phyloP scores from a whole-genome alignment of 1,140 invertebrate species.

The Gonioctena quinquepunctata region DNA sequence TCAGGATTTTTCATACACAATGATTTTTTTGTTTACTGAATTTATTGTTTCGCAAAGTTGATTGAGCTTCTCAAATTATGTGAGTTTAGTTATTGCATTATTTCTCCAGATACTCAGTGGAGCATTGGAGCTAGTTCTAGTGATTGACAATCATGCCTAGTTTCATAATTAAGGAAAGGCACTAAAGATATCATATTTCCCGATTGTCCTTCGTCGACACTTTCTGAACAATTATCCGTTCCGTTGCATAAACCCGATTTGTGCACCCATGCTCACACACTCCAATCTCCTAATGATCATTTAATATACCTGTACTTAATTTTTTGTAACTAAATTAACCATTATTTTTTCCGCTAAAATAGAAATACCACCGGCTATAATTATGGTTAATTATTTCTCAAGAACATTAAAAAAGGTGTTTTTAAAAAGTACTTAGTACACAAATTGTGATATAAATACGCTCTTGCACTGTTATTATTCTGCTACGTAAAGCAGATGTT shows the following conservation, averaged over 20 bases:
- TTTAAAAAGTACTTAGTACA: conserved; percentile 31
- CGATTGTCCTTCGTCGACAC: background rate
- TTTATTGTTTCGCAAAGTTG: too few relatives aligned
- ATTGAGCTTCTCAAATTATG: too few relatives aligned
- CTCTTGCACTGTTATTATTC: background rate
- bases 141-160: too few relatives aligned
- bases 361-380: conserved; percentile 18
- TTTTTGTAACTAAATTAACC: background rate
- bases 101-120: too few relatives aligned
- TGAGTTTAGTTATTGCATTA: too few relatives aligned
- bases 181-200: conserved; percentile 7
- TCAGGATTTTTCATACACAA: too few relatives aligned
- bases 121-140: too few relatives aligned
- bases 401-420: conserved; percentile 30
- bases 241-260: background rate
- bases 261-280: background rate
- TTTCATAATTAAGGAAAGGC: too few relatives aligned
- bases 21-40: too few relatives aligned
- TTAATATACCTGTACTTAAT: conserved; percentile 21
- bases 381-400: conserved; percentile 30
- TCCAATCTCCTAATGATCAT: conserved; percentile 26
- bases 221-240: background rate
- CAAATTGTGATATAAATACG: conserved; percentile 41
- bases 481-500: conserved; percentile 12
- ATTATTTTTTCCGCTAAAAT: conserved; percentile 28